Evolutionary conservation across 2,888 invertebrate genomes (phyloP).

Genomic region (Tetanocera ferruginea): DNA sequence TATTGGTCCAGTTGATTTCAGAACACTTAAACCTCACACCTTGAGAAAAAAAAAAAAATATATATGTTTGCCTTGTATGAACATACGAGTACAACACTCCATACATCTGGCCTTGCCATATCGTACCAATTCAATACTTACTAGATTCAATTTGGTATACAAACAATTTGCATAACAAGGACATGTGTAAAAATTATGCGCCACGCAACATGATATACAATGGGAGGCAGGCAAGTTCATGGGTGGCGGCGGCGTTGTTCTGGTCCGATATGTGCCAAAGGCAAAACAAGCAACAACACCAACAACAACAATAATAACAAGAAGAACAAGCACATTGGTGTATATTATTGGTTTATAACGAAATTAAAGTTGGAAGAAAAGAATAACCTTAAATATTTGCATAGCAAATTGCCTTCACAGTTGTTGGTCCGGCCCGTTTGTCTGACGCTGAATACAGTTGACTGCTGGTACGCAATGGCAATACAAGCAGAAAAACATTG

Average conservation of each 20-base stretch:
- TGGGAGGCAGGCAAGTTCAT: not conserved
- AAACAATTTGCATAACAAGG: slow-evolving; percentile 29
- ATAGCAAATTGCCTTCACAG: slow-evolving; percentile 2
- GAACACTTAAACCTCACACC: too few relatives aligned
- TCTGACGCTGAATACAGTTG: not conserved
- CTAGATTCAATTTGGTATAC: not conserved
- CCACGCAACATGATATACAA: not conserved
- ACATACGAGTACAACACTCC: too few relatives aligned
- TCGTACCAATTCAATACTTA: too few relatives aligned
- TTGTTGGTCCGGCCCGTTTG: not conserved
- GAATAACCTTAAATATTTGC: not conserved
- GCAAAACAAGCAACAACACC: too few relatives aligned
- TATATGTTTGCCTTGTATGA: too few relatives aligned
- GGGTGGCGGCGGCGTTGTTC: not conserved
- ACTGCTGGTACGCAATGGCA: not conserved
- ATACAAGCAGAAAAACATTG: not conserved
- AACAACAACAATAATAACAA: not conserved
- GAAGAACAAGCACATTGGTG: not conserved
- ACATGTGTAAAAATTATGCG: slow-evolving; percentile 19
- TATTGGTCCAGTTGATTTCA: too few relatives aligned
- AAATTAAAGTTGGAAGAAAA: slow-evolving; percentile 7
- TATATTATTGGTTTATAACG: slow-evolving; percentile 23
- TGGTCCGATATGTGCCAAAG: slow-evolving; percentile 2
- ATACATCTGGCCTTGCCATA: too few relatives aligned
- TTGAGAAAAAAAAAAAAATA: too few relatives aligned